Percentiles rank a stretch among this genome's conserved stretches.
Evolutionary conservation across 2,888 invertebrate genomes (phyloP).

Genomic region (Arrhopalites spinosus): DNA sequence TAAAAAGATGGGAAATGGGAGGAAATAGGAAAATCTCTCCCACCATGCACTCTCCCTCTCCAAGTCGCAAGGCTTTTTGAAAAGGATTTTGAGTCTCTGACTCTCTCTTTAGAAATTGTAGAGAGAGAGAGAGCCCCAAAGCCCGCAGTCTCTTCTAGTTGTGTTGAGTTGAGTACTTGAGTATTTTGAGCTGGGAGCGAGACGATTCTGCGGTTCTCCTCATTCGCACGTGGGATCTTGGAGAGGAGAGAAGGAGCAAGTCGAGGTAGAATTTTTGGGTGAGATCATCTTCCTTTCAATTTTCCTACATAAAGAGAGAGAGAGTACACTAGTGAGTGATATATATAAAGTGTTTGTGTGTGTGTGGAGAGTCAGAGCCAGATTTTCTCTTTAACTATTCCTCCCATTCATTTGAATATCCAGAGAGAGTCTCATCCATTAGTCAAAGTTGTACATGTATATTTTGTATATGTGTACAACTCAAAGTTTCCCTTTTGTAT

Average conservation of each 20-base stretch:
- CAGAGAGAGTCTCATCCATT: background rate
- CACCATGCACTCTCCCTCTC: too few species aligned
- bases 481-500: too few species aligned
- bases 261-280: background rate
- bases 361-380: background rate
- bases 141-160: background rate
- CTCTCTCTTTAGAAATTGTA: too few species aligned
- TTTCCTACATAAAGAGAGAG: background rate
- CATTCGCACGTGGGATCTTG: constrained; percentile 30
- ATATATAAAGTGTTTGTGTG: background rate
- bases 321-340: background rate
- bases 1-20: background rate
- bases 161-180: background rate
- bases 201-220: constrained; percentile 21
- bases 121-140: too few species aligned
- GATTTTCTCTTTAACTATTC: background rate
- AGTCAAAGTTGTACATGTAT: background rate
- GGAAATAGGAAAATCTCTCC: too few species aligned
- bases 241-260: background rate
- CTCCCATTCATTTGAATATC: background rate
- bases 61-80: too few species aligned
- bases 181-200: background rate
- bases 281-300: constrained; percentile 4
- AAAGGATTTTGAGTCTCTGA: too few species aligned
- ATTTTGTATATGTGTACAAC: background rate